Evolutionary conservation across 1,140 invertebrate species (phyloP).

Genomic region (Leptinotarsa defecta): DNA sequence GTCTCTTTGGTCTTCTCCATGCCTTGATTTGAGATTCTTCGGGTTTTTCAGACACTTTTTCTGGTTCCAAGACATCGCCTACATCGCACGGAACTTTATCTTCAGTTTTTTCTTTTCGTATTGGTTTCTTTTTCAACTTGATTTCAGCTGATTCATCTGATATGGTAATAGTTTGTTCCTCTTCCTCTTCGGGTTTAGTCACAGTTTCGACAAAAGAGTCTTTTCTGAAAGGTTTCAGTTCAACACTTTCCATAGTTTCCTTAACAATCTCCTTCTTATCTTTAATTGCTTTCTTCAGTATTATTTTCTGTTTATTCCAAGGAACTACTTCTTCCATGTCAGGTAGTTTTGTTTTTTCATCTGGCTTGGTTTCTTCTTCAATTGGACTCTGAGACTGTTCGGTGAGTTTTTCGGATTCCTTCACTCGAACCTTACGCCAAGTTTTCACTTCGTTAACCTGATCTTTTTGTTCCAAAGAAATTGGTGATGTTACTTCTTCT

Average conservation of each 20-base stretch:
- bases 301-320: slow-evolving; percentile 56
- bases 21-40: slow-evolving; percentile 27
- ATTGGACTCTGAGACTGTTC: background rate
- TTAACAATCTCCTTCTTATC: slow-evolving; percentile 51
- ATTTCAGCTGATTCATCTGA: background rate
- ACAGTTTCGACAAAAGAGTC: slow-evolving; percentile 44
- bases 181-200: slow-evolving; percentile 22
- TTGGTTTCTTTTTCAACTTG: background rate
- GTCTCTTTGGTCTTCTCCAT: slow-evolving; percentile 38
- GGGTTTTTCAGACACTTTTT: slow-evolving; percentile 22
- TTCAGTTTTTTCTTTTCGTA: background rate
- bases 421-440: slow-evolving; percentile 36
- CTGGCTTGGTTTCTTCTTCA: background rate
- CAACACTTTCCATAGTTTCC: slow-evolving; percentile 26
- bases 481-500: slow-evolving; percentile 9
- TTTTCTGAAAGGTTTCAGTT: slow-evolving; percentile 6
- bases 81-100: background rate
- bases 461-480: too few relatives aligned
- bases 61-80: slow-evolving; percentile 16
- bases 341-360: background rate
- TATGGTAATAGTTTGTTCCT: background rate
- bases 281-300: slow-evolving; percentile 51
- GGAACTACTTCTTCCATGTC: slow-evolving; percentile 43
- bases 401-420: background rate
- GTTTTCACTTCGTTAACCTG: slow-evolving; percentile 19